Base-by-base conservation (phyloP, 2,797 vertebrate genomes). In the Artibeus lituratus region DNA sequence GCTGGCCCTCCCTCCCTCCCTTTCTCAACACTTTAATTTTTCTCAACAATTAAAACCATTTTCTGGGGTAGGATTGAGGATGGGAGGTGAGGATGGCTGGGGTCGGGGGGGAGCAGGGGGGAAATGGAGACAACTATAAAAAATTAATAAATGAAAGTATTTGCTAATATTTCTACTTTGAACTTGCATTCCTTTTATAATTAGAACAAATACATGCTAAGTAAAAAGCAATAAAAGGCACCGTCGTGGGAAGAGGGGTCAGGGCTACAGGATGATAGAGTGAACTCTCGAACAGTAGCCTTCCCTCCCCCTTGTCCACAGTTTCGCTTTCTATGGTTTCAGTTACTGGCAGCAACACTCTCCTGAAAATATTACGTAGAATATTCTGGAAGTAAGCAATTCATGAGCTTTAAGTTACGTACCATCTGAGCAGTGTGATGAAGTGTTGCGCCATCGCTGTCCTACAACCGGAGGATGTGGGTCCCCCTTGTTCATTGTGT, bases 81-180 rank as follows among this genome's bases (percentile, higher is more conserved):
- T 57, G 22, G 55, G 55, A 57, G 22, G 55, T 57, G 55, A 22
- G 55, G 22, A 26, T 26, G 22, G 55, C 21, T 55, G 55, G 55
- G 55, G 22, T 57, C 22, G 19, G 2, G 53, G 53, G 53, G 22
- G 21, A 1, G 8, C 1, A 21, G 21, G 22, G 55, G 55, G 22
- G 0, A 26, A 57, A 57, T 24, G 55, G 55, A 26, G 55, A 57
- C 55, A 24, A 57, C 55, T 57, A 3, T 57, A 57, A 26, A 57
- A 57, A 57, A 53, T 53, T 21, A 57, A 57, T 24, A 26, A 55
- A 55, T 55, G 21, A 53, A 51, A 39, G 55, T 84, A 77, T 65
- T 94, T 90, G 88, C 49, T 69, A 59, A 81, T 78, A 85, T 91
- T 97, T 73, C 44, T 82, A 15, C 70, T 44, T 97, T 70, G 44